Base-by-base conservation (phyloP, 1,140 invertebrate genomes). In the Agrypnia vestita region DNA sequence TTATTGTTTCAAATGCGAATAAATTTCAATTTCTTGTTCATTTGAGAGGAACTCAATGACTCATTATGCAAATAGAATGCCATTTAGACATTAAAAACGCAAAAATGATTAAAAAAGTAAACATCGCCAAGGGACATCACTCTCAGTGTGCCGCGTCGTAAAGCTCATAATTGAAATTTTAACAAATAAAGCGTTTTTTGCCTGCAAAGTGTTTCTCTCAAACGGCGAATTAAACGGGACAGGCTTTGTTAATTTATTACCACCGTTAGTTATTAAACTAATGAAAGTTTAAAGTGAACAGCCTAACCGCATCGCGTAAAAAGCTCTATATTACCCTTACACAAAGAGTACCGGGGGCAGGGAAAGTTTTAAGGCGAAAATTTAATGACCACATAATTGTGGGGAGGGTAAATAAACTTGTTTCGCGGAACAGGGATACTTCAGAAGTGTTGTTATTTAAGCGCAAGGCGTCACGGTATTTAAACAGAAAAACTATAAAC, bases 191-290 rank as follows among this genome's bases (percentile, higher is more conserved):
- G 3, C 61, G 13, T 35, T 44, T 49, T 71, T 49, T 11, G 15
- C 1, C n/a, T 71, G 67, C n/a, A 47, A 71, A 71, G 15, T 71
- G 67, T 69, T 69, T 69, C 12, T 49, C 64, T 69, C 64, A 47
- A 69, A 47, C 35, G n/a, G 64, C 15, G 15, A 71, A 71, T 71
- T 71, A 71, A 64, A 71, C 67, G 17, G 9, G 47, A 44, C 67
- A 71, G 67, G 46, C 46, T 71, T 46, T 71, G 67, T 71, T 71
- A 71, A 71, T 71, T 71, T 49, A 71, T 71, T 71, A 71, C 46
- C 46, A 46, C 67, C 44, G 67, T 71, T 71, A 71, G 67, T 71
- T 71, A 71, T 71, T 71, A 71, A 71, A 71, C 67, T 71, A 71
- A 71, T 49, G 67, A 71, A 71, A 71, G 67, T 71, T 49, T 71